These are phyloP conservation scores for Drosophila dunni DNA, from an alignment of 1,140 invertebrate genomes.

Conservation along the genomic window DNA sequence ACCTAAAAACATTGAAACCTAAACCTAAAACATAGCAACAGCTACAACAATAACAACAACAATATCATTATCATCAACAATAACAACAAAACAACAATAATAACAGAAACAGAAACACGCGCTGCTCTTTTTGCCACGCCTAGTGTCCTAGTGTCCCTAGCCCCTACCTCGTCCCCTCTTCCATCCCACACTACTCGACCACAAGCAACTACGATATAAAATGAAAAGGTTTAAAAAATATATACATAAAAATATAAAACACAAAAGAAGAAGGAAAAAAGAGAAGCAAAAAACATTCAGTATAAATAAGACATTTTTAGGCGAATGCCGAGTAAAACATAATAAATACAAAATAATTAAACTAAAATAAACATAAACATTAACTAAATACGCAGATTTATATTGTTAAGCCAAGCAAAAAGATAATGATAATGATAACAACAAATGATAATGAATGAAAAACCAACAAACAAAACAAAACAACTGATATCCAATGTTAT, in stretches of 20 bases:
- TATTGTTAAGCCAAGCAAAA: constrained; percentile 69
- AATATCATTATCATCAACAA: neutral
- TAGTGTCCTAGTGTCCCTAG: constrained; percentile 25
- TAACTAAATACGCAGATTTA: constrained; percentile 63
- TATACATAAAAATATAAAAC: constrained; percentile 1
- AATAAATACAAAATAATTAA: constrained; percentile 27
- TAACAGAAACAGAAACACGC: constrained; percentile 53
- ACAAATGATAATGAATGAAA: constrained; percentile 25
- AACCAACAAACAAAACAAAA: constrained; percentile 23
- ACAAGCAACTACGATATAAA: constrained; percentile 67
- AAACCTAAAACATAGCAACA: constrained; percentile 7
- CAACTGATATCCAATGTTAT: constrained; percentile 78
- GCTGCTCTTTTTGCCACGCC: constrained; percentile 52
- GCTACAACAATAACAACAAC: constrained; percentile 19
- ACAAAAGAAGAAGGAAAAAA: constrained; percentile 6
- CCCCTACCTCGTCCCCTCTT: constrained; percentile 31
- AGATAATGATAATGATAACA: constrained; percentile 42
- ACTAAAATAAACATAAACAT: constrained; percentile 22
- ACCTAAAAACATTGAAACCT: constrained; percentile 3
- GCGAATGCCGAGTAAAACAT: constrained; percentile 43
- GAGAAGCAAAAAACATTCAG: constrained; percentile 63
- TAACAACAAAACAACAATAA: constrained; percentile 29
- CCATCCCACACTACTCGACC: constrained; percentile 51
- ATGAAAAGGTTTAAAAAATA: constrained; percentile 59
- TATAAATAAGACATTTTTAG: constrained; percentile 78